Percentiles rank a stretch among this genome's conserved stretches.
Conservation (phyloP, 35 echinoderm and acorn worm genomes). For the Lytechinus pictus region DNA sequence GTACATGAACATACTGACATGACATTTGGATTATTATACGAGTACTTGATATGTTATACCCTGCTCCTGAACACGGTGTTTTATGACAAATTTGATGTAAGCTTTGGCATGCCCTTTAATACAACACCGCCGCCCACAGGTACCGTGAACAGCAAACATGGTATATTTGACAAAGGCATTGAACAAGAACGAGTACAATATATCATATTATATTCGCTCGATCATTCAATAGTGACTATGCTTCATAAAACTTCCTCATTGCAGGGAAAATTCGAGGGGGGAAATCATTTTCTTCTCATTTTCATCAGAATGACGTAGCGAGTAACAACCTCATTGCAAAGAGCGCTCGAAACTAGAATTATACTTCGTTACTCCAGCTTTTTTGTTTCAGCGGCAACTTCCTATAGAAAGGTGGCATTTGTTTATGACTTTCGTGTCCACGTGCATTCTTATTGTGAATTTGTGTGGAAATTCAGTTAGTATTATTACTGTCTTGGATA, state of each 20-base stretch:
- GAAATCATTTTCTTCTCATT: not conserved
- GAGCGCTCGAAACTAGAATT: not conserved
- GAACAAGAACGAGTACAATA: not conserved
- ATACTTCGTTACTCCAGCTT: not conserved
- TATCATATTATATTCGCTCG: not conserved
- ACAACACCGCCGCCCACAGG: not conserved
- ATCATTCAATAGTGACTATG: not conserved
- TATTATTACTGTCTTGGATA: not conserved
- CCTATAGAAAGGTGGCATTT: not conserved
- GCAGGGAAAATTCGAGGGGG: not conserved
- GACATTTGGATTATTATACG: too few species aligned
- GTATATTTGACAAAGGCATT: not conserved
- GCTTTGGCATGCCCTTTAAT: not conserved
- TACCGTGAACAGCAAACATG: not conserved
- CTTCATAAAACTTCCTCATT: not conserved
- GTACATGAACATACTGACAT: too few species aligned
- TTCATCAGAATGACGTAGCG: not conserved
- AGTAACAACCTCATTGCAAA: not conserved
- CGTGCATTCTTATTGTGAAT: not conserved
- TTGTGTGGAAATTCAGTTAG: not conserved
- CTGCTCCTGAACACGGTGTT: too few species aligned
- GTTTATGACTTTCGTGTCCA: too few species aligned
- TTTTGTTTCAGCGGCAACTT: not conserved
- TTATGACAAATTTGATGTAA: too few species aligned
- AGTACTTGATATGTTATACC: too few species aligned